These are phyloP conservation scores for Cepaea nemoralis DNA, from an alignment of 1,140 invertebrate species.

Conservation along the genomic window DNA sequence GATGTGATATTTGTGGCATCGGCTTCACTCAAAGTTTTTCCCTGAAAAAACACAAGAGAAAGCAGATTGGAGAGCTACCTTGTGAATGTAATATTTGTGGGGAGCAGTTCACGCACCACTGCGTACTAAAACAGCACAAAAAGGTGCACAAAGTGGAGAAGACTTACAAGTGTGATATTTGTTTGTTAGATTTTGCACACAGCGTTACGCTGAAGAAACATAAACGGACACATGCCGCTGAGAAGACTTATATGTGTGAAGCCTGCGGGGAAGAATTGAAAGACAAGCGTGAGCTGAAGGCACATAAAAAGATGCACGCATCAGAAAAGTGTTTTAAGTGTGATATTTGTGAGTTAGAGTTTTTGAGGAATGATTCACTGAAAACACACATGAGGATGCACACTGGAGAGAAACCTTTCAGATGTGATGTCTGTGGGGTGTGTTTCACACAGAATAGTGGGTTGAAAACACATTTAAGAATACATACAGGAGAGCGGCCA, in stretches of 20 bases:
- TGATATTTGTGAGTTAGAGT: conserved; percentile 34
- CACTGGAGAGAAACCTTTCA: conserved; percentile 19
- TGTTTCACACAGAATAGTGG: neutral
- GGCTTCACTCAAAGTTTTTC: conserved; percentile 76
- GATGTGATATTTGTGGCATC: conserved; percentile 67
- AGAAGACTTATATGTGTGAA: conserved; percentile 25
- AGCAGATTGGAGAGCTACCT: conserved; percentile 80
- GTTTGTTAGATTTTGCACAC: conserved; percentile 5
- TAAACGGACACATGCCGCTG: neutral
- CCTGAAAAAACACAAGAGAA: conserved; percentile 87
- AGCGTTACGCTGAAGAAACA: neutral
- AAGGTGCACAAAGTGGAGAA: conserved; percentile 71
- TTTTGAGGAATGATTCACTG: neutral
- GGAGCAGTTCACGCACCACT: neutral
- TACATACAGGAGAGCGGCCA: neutral
- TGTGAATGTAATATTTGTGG: conserved; percentile 1
- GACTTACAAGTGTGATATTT: conserved; percentile 28
- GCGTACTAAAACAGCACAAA: neutral
- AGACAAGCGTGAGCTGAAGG: neutral
- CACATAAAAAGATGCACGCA: conserved; percentile 28
- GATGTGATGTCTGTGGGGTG: neutral
- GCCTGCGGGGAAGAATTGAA: conserved; percentile 1
- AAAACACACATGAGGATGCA: conserved; percentile 36
- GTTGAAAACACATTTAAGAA: neutral
- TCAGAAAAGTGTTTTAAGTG: conserved; percentile 33